Evolutionary conservation across 1,140 invertebrate genomes (phyloP).

Genomic region (Epicauta chinensis): DNA sequence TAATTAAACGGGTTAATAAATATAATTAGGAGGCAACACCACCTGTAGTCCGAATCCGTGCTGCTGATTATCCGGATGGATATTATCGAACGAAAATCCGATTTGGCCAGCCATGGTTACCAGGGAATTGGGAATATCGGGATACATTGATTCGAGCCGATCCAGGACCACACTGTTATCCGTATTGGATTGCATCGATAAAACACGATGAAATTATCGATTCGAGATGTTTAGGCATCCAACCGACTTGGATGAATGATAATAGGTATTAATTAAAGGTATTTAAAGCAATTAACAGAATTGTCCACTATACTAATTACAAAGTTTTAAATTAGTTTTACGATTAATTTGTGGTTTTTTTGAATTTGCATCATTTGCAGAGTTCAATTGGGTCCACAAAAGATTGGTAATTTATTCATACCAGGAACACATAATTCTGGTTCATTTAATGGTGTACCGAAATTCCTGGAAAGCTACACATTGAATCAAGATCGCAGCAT

Average conservation of each 20-base stretch:
- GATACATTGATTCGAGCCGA: slow-evolving; percentile 19
- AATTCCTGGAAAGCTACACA: slow-evolving; percentile 44
- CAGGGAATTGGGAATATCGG: slow-evolving; percentile 30
- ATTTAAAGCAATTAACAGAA: slow-evolving; percentile 11
- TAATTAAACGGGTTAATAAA: neutral
- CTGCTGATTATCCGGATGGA: slow-evolving; percentile 20
- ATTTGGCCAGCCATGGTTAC: slow-evolving; percentile 28
- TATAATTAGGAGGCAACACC: slow-evolving; percentile 16
- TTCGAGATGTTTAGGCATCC: slow-evolving; percentile 52
- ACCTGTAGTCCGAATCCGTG: slow-evolving; percentile 11
- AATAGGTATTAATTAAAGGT: slow-evolving; percentile 46
- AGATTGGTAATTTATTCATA: slow-evolving; percentile 51
- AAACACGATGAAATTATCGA: slow-evolving; percentile 44
- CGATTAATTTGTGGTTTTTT: neutral
- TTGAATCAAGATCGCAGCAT: slow-evolving; percentile 66
- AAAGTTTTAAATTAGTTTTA: neutral
- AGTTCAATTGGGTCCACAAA: slow-evolving; percentile 45
- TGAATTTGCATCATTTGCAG: slow-evolving; percentile 34
- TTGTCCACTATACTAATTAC: neutral
- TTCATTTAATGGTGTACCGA: slow-evolving; percentile 47
- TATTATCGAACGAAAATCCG: slow-evolving; percentile 27
- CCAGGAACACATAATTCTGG: slow-evolving; percentile 65
- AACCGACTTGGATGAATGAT: slow-evolving; percentile 60
- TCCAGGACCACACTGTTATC: slow-evolving; percentile 40
- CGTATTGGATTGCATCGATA: slow-evolving; percentile 50